These are phyloP conservation scores for Pediacus dermestoides DNA, from an alignment of 2,888 invertebrate species.

Conservation along the genomic window DNA sequence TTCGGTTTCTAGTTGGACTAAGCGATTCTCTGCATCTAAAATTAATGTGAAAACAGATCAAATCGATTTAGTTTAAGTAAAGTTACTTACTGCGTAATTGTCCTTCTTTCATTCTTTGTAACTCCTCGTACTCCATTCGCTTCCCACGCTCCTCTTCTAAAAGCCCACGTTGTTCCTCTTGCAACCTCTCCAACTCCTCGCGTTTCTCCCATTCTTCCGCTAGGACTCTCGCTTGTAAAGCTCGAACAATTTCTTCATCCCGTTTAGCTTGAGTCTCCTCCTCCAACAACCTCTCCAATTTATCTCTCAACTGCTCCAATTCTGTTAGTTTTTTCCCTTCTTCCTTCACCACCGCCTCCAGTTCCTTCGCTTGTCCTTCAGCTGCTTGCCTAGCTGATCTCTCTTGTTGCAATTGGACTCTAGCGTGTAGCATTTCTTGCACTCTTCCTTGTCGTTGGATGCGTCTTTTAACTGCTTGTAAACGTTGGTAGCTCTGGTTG, in stretches of 20 bases:
- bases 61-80: background rate
- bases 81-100: conserved; percentile 59
- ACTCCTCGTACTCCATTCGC: conserved; percentile 68
- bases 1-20: conserved; percentile 69
- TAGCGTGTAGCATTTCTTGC: conserved; percentile 58
- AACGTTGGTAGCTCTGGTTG: conserved; percentile 67
- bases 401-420: conserved; percentile 62
- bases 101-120: conserved; percentile 67
- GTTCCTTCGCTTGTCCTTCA: conserved; percentile 60
- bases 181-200: conserved; percentile 75
- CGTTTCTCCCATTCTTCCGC: conserved; percentile 82
- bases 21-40: conserved; percentile 67
- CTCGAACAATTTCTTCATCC: conserved; percentile 78
- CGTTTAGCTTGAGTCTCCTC: conserved; percentile 81
- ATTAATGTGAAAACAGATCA: conserved; percentile 23
- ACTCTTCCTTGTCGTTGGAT: conserved; percentile 55
- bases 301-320: conserved; percentile 65
- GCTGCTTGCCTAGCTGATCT: conserved; percentile 60
- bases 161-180: conserved; percentile 70
- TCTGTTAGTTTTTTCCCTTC: conserved; percentile 72
- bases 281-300: conserved; percentile 68
- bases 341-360: conserved; percentile 65
- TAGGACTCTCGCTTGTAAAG: conserved; percentile 67
- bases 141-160: conserved; percentile 72
- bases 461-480: conserved; percentile 55